Evolutionary conservation across 2,113 vertebrate genomes (phyloP).

Genomic region (Carlito syrichta): DNA sequence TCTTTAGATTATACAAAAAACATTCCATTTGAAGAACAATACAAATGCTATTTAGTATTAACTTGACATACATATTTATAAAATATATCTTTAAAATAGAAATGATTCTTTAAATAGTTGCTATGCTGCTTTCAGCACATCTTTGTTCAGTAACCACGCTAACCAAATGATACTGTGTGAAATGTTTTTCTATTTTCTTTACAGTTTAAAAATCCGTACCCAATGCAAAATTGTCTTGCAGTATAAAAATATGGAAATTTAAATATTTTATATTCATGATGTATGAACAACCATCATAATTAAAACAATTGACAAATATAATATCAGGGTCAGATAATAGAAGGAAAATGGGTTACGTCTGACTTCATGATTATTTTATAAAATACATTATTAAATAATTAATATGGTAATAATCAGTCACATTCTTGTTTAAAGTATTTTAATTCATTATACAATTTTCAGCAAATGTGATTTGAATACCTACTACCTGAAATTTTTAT

Average conservation of each 20-base stretch:
- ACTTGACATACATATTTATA: not conserved
- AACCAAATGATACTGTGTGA: not conserved
- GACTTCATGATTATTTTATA: not conserved
- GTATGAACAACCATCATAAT: not conserved
- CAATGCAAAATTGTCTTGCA: not conserved
- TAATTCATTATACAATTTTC: not conserved
- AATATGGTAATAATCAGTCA: not conserved
- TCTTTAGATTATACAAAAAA: not conserved
- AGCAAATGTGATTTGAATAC: not conserved
- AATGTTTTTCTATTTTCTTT: conserved; percentile 10
- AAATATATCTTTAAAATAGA: not conserved
- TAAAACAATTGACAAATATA: conserved; percentile 1
- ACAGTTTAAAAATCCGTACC: not conserved
- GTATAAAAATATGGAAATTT: not conserved
- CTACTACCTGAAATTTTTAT: not conserved
- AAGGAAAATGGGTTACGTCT: not conserved
- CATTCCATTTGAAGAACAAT: not conserved
- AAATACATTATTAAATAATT: not conserved
- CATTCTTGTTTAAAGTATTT: not conserved
- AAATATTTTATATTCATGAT: not conserved
- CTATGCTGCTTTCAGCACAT: not conserved
- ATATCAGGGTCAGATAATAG: not conserved
- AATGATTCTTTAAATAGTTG: not conserved
- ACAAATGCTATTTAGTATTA: not conserved
- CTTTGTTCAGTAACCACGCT: not conserved